Evolutionary conservation across 2,888 invertebrate genomes (phyloP), one percentile per base, ranked within the genome.

Genomic region (Iphiclides podalirius): DNA sequence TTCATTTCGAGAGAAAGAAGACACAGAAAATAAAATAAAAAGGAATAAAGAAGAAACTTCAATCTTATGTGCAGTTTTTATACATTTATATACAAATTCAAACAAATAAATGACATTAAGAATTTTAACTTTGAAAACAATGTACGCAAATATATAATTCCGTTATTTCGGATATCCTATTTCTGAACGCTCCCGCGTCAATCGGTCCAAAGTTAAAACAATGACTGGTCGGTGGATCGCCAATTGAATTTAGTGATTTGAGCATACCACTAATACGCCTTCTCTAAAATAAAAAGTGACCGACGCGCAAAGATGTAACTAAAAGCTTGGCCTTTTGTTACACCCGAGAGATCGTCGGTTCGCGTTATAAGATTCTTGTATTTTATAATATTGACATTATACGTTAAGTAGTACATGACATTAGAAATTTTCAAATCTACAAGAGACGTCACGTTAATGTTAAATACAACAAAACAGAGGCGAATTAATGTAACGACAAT

Each of bases 211-310:
- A 36, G 31, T 23, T 15, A 17, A 41, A 42, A 7, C 48, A 42
- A 38, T 42, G 42, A 42, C 12, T 17, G 11, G 20, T 39, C 20
- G 38, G 23, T n/a, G 13, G 11, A 11, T 12, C 11, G 26, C 20
- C 28, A 6, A 11, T 37, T 16, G 4, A 20, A 31, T 42, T 38
- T 33, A 16, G 34, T 44, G 39, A 39, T 35, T 40, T 44, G 49
- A 50, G 49, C 49, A 35, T 39, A 4, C 37, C 15, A 40, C 13
- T 50, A 43, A 31, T 7, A 38, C 38, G 48, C 42, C 8, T 16
- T 8, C 2, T 26, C 16, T 20, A 36, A 47, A 47, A 47, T 47
- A 47, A 11, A 36, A 36, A 8, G 8, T 35, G 47, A 41, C 17
- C 8, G 15, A n/a, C n/a, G 16, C 3, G 16, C 37, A 23, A 43